phyloP scores from a whole-genome alignment of 2,113 vertebrate genomes.

The Pelecanus crispus region DNA sequence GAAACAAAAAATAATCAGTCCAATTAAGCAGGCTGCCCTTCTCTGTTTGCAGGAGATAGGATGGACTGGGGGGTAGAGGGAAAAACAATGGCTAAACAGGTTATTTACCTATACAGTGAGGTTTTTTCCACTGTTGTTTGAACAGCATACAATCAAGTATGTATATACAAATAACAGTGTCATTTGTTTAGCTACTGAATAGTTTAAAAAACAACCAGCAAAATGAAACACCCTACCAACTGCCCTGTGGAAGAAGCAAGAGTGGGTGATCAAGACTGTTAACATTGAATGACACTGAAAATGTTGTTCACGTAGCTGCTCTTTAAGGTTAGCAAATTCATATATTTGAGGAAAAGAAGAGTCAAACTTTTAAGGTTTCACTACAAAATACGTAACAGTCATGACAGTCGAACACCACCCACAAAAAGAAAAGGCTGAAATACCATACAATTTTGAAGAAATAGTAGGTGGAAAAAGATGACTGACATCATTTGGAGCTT shows the following conservation, averaged over 20 bases:
- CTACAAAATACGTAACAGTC: neutral
- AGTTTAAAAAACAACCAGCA: neutral
- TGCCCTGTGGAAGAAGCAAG: neutral
- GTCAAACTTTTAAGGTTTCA: neutral
- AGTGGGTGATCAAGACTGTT: neutral
- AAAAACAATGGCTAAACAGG: neutral
- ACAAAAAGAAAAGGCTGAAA: neutral
- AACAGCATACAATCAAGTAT: neutral
- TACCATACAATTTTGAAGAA: neutral
- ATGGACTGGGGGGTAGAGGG: fast-evolving
- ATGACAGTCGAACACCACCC: neutral
- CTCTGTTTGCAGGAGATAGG: neutral
- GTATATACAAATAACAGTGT: neutral
- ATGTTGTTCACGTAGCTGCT: neutral
- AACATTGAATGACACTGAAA: neutral
- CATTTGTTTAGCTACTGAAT: neutral
- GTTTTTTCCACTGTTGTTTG: neutral
- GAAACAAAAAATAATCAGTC: neutral
- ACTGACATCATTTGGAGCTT: neutral
- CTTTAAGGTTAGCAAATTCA: neutral
- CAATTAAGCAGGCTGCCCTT: neutral
- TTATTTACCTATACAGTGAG: neutral
- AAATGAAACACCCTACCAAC: neutral
- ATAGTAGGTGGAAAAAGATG: neutral
- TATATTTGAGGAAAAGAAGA: neutral